Evolutionary conservation across 2,113 vertebrate genomes (phyloP).

Genomic region (Cyanistes caeruleus): DNA sequence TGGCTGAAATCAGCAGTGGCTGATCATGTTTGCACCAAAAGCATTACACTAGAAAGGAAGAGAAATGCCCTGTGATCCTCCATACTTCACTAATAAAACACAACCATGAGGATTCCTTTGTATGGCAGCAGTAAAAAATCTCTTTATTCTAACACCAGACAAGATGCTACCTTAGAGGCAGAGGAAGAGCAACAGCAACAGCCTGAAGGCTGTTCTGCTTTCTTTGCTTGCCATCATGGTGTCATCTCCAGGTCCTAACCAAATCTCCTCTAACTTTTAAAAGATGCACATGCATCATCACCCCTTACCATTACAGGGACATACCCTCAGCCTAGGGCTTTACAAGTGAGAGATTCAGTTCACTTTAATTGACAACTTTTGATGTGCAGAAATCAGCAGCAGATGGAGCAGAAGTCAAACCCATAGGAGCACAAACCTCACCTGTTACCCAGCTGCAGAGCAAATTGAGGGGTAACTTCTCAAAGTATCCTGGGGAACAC

Average conservation of each 20-base stretch:
- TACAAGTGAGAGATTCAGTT: neutral
- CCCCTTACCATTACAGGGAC: neutral
- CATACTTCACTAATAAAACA: neutral
- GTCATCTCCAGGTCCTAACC: neutral
- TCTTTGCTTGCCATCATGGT: neutral
- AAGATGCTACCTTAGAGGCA: neutral
- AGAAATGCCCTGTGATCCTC: neutral
- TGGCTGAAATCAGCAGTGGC: neutral
- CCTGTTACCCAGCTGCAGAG: neutral
- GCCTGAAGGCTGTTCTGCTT: neutral
- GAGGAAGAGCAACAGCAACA: neutral
- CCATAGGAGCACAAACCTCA: neutral
- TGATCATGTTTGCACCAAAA: neutral
- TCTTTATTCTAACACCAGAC: neutral
- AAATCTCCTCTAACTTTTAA: neutral
- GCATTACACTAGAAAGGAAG: neutral
- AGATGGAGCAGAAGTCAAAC: neutral
- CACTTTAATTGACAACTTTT: neutral
- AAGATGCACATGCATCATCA: neutral
- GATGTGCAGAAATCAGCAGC: neutral
- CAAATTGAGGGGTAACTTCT: neutral
- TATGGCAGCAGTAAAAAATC: neutral
- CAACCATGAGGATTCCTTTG: accelerated
- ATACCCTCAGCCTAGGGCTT: neutral
- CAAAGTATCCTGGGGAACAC: neutral